Evolutionary conservation across 2,888 invertebrate species (phyloP).

Genomic region (Philereme transversata): DNA sequence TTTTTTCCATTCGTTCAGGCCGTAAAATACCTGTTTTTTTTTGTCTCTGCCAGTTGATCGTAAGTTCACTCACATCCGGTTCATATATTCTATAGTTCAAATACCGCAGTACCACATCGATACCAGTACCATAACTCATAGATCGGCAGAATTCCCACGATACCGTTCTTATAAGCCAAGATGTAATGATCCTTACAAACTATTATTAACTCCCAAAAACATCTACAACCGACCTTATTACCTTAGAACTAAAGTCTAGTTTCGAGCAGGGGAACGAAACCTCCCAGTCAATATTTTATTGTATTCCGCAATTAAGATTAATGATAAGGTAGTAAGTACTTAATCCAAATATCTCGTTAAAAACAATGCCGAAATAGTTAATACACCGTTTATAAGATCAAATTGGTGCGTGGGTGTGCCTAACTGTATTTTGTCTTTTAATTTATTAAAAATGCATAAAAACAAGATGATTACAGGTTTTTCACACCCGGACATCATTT

Average conservation of each 20-base stretch:
- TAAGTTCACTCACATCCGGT: slow-evolving; percentile 39
- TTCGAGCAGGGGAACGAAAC: slow-evolving; percentile 48
- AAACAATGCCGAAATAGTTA: slow-evolving; percentile 62
- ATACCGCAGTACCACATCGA: slow-evolving; percentile 39
- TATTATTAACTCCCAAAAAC: slow-evolving; percentile 60
- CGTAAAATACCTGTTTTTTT: too few relatives aligned
- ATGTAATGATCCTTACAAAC: slow-evolving; percentile 73
- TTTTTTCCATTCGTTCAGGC: too few relatives aligned
- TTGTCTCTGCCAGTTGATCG: not conserved
- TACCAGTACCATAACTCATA: slow-evolving; percentile 65
- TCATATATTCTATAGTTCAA: slow-evolving; percentile 18
- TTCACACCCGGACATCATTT: slow-evolving; percentile 37
- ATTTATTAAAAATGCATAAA: slow-evolving; percentile 55
- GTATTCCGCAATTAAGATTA: slow-evolving; percentile 83
- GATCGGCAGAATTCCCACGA: slow-evolving; percentile 77
- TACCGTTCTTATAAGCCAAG: slow-evolving; percentile 77
- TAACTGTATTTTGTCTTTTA: slow-evolving; percentile 52
- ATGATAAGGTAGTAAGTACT: slow-evolving; percentile 82
- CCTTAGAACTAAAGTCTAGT: slow-evolving; percentile 52
- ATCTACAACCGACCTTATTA: slow-evolving; percentile 59
- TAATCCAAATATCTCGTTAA: slow-evolving; percentile 81
- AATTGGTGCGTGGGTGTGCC: slow-evolving; percentile 68
- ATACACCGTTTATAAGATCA: slow-evolving; percentile 66
- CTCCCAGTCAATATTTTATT: slow-evolving; percentile 78
- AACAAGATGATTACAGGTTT: slow-evolving; percentile 42